Evolutionary conservation across 2,113 vertebrate species (phyloP).

Genomic region (Gobio gobio): DNA sequence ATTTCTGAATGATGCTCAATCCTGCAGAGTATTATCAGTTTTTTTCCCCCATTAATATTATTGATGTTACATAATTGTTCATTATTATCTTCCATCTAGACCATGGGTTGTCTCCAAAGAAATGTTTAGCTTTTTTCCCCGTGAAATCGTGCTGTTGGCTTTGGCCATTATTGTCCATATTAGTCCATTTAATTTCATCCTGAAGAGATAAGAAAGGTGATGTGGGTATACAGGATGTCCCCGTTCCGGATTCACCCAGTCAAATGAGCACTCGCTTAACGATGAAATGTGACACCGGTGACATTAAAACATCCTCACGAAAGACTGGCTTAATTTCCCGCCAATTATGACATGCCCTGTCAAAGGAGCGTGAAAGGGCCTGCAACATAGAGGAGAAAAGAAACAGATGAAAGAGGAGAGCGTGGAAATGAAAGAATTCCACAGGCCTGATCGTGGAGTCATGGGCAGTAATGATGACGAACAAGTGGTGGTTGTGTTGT

Average conservation of each 20-base stretch:
- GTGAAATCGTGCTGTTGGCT: conserved; percentile 32
- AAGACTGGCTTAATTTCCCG: conserved; percentile 42
- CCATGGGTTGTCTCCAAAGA: not conserved
- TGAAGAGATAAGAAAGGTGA: conserved; percentile 19
- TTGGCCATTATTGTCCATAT: not conserved
- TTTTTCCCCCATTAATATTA: not conserved
- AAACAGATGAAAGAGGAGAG: conserved; percentile 35
- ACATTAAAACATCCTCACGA: conserved; percentile 49
- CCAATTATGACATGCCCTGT: conserved; percentile 45
- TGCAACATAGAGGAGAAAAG: conserved; percentile 28
- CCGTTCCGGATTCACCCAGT: conserved; percentile 15
- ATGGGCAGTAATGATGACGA: conserved; percentile 24
- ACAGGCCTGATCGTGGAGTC: not conserved
- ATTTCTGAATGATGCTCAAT: no score
- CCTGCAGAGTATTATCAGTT: no score
- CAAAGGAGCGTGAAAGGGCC: not conserved
- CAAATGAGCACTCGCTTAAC: conserved; percentile 46
- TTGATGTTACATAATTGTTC: not conserved
- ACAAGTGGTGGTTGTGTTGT: conserved; percentile 15
- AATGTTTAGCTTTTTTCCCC: not conserved
- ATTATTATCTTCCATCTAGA: not conserved
- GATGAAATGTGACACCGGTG: conserved; percentile 30
- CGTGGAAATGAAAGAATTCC: conserved; percentile 27
- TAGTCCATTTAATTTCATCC: not conserved
- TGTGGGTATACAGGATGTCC: conserved; percentile 1